These are phyloP conservation scores for Anarsia innoxiella DNA, from an alignment of 2,888 invertebrate species.

Conservation along the genomic window DNA sequence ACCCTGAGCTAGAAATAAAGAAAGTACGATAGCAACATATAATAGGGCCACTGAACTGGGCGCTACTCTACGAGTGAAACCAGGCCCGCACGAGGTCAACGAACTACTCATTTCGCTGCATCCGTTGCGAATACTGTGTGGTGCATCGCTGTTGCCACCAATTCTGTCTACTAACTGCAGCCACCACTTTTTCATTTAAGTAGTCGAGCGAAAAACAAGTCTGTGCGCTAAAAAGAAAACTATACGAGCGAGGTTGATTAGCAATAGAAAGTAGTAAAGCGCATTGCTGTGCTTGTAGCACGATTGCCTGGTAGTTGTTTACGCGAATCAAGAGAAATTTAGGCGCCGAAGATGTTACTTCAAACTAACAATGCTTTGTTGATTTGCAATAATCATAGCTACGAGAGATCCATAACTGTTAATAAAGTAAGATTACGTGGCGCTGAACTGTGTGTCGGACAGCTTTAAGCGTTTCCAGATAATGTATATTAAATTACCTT, in stretches of 20 bases:
- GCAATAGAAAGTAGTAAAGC: constrained; percentile 46
- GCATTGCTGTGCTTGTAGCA: constrained; percentile 19
- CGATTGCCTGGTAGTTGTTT: constrained; percentile 4
- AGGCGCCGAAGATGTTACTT: background rate
- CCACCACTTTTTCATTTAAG: constrained; percentile 55
- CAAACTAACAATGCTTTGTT: too few relatives aligned
- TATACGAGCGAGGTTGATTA: constrained; percentile 33
- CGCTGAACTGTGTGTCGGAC: too few relatives aligned
- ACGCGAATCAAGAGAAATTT: constrained; percentile 7
- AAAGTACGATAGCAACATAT: constrained; percentile 44
- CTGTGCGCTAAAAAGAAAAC: constrained; percentile 49
- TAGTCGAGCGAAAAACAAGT: constrained; percentile 51
- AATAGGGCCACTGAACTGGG: constrained; percentile 68
- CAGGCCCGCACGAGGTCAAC: constrained; percentile 64
- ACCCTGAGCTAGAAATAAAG: constrained; percentile 28
- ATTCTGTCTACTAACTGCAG: constrained; percentile 57
- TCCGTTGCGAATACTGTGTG: constrained; percentile 71
- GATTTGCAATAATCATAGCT: too few relatives aligned
- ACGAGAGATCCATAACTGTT: too few relatives aligned
- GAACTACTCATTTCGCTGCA: constrained; percentile 74
- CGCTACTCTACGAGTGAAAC: constrained; percentile 66
- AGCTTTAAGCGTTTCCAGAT: too few relatives aligned
- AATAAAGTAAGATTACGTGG: too few relatives aligned
- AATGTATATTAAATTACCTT: too few relatives aligned
- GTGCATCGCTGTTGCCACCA: constrained; percentile 56